Base-by-base conservation (phyloP, 2,797 vertebrate species). In the Oreochromis mossambicus region DNA sequence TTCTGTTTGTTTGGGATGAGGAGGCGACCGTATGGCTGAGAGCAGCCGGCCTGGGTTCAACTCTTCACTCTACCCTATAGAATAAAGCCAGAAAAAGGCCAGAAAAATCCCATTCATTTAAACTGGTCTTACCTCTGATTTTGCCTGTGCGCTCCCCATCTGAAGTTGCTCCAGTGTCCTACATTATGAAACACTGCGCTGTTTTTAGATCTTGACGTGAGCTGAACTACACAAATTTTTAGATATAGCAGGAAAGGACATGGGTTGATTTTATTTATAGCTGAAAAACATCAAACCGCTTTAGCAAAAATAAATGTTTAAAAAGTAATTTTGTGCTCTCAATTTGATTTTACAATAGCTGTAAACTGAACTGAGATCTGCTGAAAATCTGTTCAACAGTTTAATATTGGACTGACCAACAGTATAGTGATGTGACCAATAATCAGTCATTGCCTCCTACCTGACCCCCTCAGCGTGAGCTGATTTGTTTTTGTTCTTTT, bases 31-130 rank as follows among this genome's bases (percentile, higher is more conserved):
- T 2, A 58, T 58, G 8, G 55, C 55, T 58, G 55, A 32, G 15
- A 32, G 15, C 29, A 61, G 56, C 17, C 1, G 3, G 56, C 56
- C 56, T 61, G 32, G 56, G 17, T n/a, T 61, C 56, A 5, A 7
- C 56, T 61, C 5, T 61, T 0, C 0, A 34, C 56, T 0, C 19
- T 61, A 61, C 15, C 15, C 29, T 19, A 19, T 1, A 34, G 29
- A 61, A 34, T 19, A 61, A 61, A 1, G 9, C 56, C 56, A 34
- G 29, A 38, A 38, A 38, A 38, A 38, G 36, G 36, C 9, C 36
- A 36, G 36, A 32, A 58, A 32, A 58, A 19, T 19, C 1, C 56
- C 56, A 17, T 58, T 63, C 0, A 38, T 63, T 63, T 63, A 38
- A 63, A 63, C 19, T 63, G 34, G 61, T 38, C 34, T 21, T 66